Evolutionary conservation across 2,888 invertebrate genomes (phyloP).

Genomic region (Cheilosia variabilis): DNA sequence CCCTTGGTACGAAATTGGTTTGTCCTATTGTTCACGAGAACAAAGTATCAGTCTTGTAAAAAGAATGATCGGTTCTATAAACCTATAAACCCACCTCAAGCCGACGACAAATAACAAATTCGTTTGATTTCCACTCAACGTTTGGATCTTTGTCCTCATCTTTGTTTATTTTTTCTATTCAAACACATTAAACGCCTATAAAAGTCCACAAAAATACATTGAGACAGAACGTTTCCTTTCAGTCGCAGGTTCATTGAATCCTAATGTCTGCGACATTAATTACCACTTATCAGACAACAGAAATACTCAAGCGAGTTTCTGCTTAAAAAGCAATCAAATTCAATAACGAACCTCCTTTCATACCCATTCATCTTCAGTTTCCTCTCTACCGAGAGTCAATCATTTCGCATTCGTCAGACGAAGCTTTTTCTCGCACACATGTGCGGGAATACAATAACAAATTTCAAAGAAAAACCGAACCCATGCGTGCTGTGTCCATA

Average conservation of each 20-base stretch:
- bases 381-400: constrained; percentile 47
- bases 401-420: constrained; percentile 68
- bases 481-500: constrained; percentile 35
- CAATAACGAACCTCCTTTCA: constrained; percentile 32
- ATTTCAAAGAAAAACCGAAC: constrained; percentile 9
- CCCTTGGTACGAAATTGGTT: no score
- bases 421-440: constrained; percentile 27
- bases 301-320: constrained; percentile 39
- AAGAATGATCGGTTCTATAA: no score
- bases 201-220: constrained; percentile 20
- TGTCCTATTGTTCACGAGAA: no score
- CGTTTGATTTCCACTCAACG: no score
- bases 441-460: neutral
- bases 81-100: no score
- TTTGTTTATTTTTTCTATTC: neutral
- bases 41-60: no score
- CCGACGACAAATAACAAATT: no score
- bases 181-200: neutral
- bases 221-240: constrained; percentile 55
- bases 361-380: constrained; percentile 43
- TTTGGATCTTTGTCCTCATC: constrained; percentile 42
- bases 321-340: constrained; percentile 52
- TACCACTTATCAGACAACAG: constrained; percentile 22
- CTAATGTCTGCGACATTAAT: constrained; percentile 60
- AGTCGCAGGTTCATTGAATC: constrained; percentile 65